Conservation (phyloP, 1,140 invertebrate genomes). For the Drosophila funebris region DNA sequence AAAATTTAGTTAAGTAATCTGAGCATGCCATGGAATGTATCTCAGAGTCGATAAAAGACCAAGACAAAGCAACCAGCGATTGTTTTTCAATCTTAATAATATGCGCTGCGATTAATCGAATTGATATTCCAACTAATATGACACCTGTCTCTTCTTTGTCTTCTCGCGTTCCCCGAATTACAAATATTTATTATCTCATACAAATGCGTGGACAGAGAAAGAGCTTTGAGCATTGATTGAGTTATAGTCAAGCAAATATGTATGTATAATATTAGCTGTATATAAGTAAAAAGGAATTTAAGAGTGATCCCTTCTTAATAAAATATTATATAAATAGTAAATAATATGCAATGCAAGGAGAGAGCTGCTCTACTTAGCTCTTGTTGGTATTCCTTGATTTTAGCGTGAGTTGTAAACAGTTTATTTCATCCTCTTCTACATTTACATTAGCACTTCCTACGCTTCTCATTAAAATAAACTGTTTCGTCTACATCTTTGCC, state of each 20-base stretch:
- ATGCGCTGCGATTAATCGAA: slow-evolving; percentile 17
- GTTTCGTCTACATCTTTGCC: too few relatives aligned
- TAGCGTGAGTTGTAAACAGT: too few relatives aligned
- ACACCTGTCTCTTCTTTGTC: slow-evolving; percentile 10
- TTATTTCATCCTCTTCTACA: too few relatives aligned
- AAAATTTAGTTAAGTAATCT: slow-evolving; percentile 33
- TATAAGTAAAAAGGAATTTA: too few relatives aligned
- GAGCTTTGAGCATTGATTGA: not conserved
- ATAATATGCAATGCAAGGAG: too few relatives aligned
- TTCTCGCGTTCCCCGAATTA: not conserved
- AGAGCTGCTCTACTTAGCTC: too few relatives aligned
- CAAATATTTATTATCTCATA: not conserved
- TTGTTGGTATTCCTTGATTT: too few relatives aligned
- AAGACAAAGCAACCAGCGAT: not conserved
- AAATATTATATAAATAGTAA: too few relatives aligned
- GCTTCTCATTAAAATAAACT: too few relatives aligned
- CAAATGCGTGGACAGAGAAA: not conserved
- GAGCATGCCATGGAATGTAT: slow-evolving; percentile 34
- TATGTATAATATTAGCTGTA: not conserved
- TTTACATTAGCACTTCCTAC: too few relatives aligned
- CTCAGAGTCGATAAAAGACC: slow-evolving; percentile 4
- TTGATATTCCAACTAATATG: slow-evolving; percentile 21
- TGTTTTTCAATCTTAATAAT: slow-evolving; percentile 24
- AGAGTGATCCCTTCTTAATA: too few relatives aligned
- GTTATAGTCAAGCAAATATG: not conserved